Evolutionary conservation across 2,113 vertebrate genomes (phyloP).

Genomic region (Chaetodon auriga): DNA sequence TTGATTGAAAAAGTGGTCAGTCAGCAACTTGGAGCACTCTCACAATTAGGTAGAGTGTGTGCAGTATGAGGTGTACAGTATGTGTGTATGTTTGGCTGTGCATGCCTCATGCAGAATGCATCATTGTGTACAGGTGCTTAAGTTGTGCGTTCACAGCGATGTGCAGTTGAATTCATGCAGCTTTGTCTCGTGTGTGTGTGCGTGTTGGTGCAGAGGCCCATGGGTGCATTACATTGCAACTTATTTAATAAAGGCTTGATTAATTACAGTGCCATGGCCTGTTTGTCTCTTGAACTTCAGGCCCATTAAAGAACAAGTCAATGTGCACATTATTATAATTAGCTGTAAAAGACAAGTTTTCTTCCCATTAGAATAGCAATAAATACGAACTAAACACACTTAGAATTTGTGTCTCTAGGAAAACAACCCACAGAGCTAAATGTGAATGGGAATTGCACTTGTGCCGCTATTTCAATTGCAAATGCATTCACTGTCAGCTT

Average conservation of each 20-base stretch:
- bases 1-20: slow-evolving; percentile 45
- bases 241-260: slow-evolving; percentile 58
- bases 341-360: slow-evolving; percentile 15
- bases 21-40: slow-evolving; percentile 53
- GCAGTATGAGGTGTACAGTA: not conserved
- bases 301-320: slow-evolving; percentile 36
- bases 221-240: slow-evolving; percentile 19
- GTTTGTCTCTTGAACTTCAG: slow-evolving; percentile 31
- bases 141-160: not conserved
- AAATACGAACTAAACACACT: not conserved
- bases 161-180: not conserved
- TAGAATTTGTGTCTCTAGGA: not conserved
- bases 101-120: not conserved
- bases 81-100: not conserved
- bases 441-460: not conserved
- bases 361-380: not conserved
- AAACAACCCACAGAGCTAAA: slow-evolving; percentile 6
- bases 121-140: not conserved
- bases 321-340: slow-evolving; percentile 32
- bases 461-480: slow-evolving; percentile 27
- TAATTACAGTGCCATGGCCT: slow-evolving; percentile 44
- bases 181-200: not conserved
- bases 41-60: slow-evolving; percentile 37
- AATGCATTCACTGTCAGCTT: slow-evolving; percentile 23
- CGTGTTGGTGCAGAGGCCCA: not conserved